phyloP scores from a whole-genome alignment of 2,797 vertebrate species.

The Lithobates sylvaticus region DNA sequence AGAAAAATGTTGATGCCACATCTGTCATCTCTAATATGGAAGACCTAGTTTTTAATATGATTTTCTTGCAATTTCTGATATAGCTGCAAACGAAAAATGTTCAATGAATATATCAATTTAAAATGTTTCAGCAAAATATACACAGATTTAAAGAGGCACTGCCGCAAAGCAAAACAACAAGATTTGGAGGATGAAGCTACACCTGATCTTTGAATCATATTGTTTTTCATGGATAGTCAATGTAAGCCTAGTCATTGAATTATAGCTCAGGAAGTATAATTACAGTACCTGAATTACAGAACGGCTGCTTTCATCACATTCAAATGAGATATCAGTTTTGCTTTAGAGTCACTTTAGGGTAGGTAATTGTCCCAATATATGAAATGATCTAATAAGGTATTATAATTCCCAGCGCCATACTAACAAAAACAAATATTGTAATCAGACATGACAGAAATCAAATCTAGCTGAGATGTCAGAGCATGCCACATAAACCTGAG shows the following conservation, averaged over 20 bases:
- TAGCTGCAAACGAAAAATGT: not conserved
- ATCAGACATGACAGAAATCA: too few species aligned
- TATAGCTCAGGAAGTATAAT: too few species aligned
- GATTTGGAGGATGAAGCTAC: not conserved
- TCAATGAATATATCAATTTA: not conserved
- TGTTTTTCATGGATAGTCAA: too few species aligned
- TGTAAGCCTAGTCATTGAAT: too few species aligned
- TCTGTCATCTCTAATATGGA: not conserved
- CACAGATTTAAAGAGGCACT: not conserved
- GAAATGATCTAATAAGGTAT: too few species aligned
- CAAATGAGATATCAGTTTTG: too few species aligned
- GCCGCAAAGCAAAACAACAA: not conserved
- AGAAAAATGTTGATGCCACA: not conserved
- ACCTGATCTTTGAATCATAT: not conserved
- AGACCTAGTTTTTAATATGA: not conserved
- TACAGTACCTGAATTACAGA: not conserved
- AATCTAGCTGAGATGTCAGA: too few species aligned
- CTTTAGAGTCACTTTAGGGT: too few species aligned
- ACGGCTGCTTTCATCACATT: not conserved
- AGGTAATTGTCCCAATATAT: too few species aligned
- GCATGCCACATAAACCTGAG: too few species aligned
- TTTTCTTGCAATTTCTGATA: not conserved
- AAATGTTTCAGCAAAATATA: not conserved
- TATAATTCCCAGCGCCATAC: too few species aligned
- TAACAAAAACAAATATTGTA: too few species aligned